Evolutionary conservation across 2,797 vertebrate genomes (phyloP), one percentile per base, ranked within the genome.

Genomic region (Neostethus bicornis): DNA sequence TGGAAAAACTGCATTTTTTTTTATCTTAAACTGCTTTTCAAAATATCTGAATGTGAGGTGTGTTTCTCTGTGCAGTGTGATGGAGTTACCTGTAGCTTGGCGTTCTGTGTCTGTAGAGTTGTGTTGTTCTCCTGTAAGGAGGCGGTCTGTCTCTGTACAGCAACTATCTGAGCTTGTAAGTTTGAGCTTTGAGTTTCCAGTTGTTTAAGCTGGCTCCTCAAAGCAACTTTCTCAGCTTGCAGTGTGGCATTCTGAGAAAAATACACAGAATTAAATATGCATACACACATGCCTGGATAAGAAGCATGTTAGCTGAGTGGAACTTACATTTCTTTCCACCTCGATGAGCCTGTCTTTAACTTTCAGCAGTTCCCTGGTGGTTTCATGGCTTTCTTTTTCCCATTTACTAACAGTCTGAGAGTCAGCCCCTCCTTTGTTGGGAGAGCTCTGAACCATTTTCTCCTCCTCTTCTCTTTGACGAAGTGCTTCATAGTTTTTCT

Each of bases 401-500:
- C 97, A 99, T 79, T 94, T 97, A 77, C 76, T 93, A 73, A 93
- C 71, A 38, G 87, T 50, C 10, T 90, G 89, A 28, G 86, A 85
- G 53, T 94, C 93, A 57, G 94, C 95, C 46, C 83, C 92, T 26
- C 90, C 91, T 88, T 89, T 87, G 50, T 92, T 91, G 61, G 94
- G 94, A 9, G 93, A 96, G 68, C 91, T 96, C 75, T 95, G 95
- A 66, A 95, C 89, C 92, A 94, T 94, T 66, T 90, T 93, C 87
- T 99, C 97, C 75, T 99, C 97, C 79, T 99, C 97, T 83, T 98
- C 95, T 71, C 96, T 92, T 76, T 99, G 97, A 53, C 96, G 96
- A 32, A 99, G 93, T 1, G 95, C 97, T 90, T 99, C 96, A 2
- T 98, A 99, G 89, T 98, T 98, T 84, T 97, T 99, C 85, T 98